Percentiles rank a stretch among this genome's conserved stretches.
These are phyloP conservation scores for Natrix natrix DNA, from an alignment of 2,797 vertebrate genomes.

Conservation along the genomic window DNA sequence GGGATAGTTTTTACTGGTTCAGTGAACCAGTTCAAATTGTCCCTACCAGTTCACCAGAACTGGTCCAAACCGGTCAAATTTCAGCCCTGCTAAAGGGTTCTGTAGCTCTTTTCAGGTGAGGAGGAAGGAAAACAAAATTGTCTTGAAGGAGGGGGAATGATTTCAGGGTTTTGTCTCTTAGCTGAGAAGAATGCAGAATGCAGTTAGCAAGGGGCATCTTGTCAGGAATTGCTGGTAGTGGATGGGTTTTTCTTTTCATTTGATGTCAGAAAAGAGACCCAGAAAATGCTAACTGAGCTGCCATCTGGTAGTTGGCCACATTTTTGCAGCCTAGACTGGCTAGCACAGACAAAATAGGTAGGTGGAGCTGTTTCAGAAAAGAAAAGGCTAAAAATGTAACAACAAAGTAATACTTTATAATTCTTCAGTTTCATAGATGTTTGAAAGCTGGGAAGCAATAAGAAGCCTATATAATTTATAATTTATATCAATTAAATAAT, in stretches of 20 bases:
- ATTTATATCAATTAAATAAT: not conserved
- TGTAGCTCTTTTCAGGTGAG: not conserved
- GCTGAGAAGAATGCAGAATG: not conserved
- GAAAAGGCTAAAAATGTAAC: not conserved
- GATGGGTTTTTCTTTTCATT: not conserved
- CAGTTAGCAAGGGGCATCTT: not conserved
- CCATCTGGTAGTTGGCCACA: not conserved
- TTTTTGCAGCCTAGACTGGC: not conserved
- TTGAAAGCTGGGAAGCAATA: not conserved
- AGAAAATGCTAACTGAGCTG: not conserved
- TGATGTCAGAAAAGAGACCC: not conserved
- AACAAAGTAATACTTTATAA: not conserved
- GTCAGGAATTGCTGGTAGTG: not conserved
- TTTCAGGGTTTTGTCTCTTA: not conserved
- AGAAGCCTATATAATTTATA: not conserved
- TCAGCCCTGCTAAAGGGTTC: no score
- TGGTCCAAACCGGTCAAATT: no score
- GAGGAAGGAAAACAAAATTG: not conserved
- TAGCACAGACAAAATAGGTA: not conserved
- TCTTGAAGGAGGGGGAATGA: not conserved
- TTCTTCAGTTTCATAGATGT: not conserved
- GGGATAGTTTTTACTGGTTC: no score
- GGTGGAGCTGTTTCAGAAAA: not conserved
- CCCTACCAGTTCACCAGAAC: no score
- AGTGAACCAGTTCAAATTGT: no score